Percentiles rank a stretch among this genome's conserved stretches.
phyloP scores from a whole-genome alignment of 2,113 vertebrate species.

The Brachirus orientalis region DNA sequence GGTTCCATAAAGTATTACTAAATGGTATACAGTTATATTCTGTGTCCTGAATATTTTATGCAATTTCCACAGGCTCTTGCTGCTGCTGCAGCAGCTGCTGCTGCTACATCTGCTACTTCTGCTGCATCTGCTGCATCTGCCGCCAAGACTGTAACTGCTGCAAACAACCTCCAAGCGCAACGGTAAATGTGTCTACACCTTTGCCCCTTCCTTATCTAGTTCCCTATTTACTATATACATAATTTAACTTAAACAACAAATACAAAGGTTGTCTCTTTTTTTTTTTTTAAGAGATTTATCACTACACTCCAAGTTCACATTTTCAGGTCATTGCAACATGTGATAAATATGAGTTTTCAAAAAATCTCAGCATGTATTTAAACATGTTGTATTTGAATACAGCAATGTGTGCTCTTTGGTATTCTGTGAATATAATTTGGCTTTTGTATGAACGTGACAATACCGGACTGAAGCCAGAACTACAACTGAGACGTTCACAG shows the following conservation, averaged over 20 bases:
- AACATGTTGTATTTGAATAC: conserved; percentile 28
- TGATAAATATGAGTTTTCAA: conserved; percentile 21
- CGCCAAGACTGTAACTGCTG: conserved; percentile 55
- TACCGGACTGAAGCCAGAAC: conserved; percentile 74
- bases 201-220: conserved; percentile 1
- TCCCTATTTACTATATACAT: not conserved
- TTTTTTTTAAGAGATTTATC: conserved; percentile 4
- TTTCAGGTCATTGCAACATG: conserved; percentile 17
- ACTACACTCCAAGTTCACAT: conserved; percentile 16
- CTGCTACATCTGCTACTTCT: conserved; percentile 38
- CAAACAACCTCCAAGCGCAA: conserved; percentile 60
- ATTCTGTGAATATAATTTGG: conserved; percentile 63
- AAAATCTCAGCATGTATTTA: conserved; percentile 39
- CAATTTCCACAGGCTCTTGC: conserved; percentile 46
- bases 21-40: not conserved
- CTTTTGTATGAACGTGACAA: conserved; percentile 81
- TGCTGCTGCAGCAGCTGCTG: conserved; percentile 20
- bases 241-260: not conserved
- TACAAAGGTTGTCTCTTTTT: too few species aligned
- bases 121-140: conserved; percentile 13
- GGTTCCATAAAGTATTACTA: not conserved
- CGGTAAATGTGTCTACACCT: conserved; percentile 65
- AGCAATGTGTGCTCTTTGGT: conserved; percentile 41
- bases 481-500: conserved; percentile 51
- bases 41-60: conserved; percentile 18